Base-by-base conservation (phyloP, 2,888 invertebrate species). In the Leptinotarsa juncta region DNA sequence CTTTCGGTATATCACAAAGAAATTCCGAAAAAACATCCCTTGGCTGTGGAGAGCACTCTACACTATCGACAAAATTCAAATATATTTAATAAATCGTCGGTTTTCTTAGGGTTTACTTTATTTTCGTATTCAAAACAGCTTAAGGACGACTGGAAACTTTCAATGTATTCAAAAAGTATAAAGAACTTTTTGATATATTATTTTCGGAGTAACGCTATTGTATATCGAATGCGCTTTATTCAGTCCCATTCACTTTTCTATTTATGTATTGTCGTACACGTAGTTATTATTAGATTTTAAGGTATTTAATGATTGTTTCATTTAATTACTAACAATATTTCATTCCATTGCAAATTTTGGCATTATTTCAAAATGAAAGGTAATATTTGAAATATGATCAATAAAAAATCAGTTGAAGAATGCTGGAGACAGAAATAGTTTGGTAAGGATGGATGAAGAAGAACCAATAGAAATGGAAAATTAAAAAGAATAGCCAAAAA, bases 121-220 rank as follows among this genome's bases (percentile, higher is more conserved):
- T 80, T 81, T 81, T 75, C 79, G 75, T 79, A 83, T 83, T 81
- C 81, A 81, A 81, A 82, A 83, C 75, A 80, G 82, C 82, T 83
- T 82, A 82, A 71, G 80, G 80, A 75, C 73, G 76, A 71, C 75
- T 73, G 74, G 51, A 82, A 83, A 82, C 80, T 83, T 82, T 78
- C 77, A 82, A 83, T 82, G 72, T 82, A 83, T 83, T 83, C 83
- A 74, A 77, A 81, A 81, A 83, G 79, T 81, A 82, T 80, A 81
- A 82, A 82, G 81, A 81, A 81, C 78, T 80, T 81, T 82, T 81
- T 80, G 81, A 83, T 83, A 82, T 82, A 81, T 82, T 81, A 80
- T 79, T 42, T 80, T 76, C 78, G 76, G 75, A 79, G 79, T 74
- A 79, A 74, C 71, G 66, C 65, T 57, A 74, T 76, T 78, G 51